These are phyloP conservation scores for Trinectes maculatus DNA, from an alignment of 2,113 vertebrate genomes.

Conservation along the genomic window DNA sequence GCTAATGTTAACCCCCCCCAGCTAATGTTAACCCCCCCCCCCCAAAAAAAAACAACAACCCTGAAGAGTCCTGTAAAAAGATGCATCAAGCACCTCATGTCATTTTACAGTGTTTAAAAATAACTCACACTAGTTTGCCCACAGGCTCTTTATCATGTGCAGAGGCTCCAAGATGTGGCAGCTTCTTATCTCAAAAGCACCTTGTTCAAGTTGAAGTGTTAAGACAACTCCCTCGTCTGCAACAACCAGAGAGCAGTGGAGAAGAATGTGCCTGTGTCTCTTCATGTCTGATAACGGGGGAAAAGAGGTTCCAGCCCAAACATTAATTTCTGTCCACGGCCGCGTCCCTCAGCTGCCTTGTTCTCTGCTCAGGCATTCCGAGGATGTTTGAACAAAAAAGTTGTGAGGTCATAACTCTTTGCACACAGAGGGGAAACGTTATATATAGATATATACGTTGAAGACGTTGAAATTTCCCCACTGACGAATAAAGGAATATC, in stretches of 20 bases:
- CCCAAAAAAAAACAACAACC: no score
- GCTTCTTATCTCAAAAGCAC: constrained; percentile 57
- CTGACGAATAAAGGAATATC: no score
- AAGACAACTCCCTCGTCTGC: constrained; percentile 33
- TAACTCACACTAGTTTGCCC: background rate
- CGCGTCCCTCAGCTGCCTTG: constrained; percentile 20
- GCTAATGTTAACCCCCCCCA: no score
- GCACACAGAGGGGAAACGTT: no score
- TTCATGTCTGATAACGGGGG: constrained; percentile 12
- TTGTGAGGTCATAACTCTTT: background rate
- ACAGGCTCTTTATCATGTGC: background rate
- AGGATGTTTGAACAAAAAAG: background rate
- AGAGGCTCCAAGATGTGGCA: background rate
- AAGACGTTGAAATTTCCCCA: no score
- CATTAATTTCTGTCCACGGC: background rate
- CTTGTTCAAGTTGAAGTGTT: constrained; percentile 12
- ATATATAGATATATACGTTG: no score
- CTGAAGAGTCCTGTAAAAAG: no score
- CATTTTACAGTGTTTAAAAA: constrained; percentile 6
- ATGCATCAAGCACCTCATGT: background rate
- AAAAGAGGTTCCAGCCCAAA: background rate
- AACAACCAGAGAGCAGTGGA: no score
- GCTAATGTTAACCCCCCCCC: no score
- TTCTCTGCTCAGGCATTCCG: background rate
- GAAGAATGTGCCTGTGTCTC: constrained; percentile 45